Evolutionary conservation across 1,140 invertebrate genomes (phyloP).

Genomic region (Orchesella cincta): DNA sequence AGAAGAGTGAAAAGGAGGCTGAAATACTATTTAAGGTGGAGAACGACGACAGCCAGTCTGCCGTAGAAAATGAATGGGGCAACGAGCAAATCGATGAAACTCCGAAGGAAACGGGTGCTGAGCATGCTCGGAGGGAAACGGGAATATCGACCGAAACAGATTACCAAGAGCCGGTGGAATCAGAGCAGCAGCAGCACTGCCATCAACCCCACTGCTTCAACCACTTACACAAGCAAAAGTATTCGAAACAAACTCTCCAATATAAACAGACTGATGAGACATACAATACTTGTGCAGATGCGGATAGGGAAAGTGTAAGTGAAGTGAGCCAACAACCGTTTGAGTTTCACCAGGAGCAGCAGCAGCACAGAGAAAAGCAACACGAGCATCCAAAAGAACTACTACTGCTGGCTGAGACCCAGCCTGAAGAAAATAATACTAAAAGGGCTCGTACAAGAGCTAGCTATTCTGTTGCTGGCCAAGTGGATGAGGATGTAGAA

Average conservation of each 20-base stretch:
- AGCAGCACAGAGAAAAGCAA: background rate
- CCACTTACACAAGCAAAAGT: slow-evolving; percentile 6
- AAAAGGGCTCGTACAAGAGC: background rate
- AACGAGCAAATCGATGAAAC: slow-evolving; percentile 40
- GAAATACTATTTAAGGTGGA: slow-evolving; percentile 25
- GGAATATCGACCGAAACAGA: slow-evolving; percentile 48
- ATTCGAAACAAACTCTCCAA: background rate
- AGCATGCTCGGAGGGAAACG: slow-evolving; percentile 47
- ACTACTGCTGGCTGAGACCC: slow-evolving; percentile 7
- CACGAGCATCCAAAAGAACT: slow-evolving; percentile 6
- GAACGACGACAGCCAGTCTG: slow-evolving; percentile 28
- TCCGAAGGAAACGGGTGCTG: slow-evolving; percentile 28
- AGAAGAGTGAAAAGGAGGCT: background rate
- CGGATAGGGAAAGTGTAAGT: slow-evolving; percentile 9
- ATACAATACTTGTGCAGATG: background rate
- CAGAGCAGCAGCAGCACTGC: slow-evolving; percentile 18
- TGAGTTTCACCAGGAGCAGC: background rate
- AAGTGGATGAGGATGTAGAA: background rate
- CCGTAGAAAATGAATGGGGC: slow-evolving; percentile 33
- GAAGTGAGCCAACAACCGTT: slow-evolving; percentile 25
- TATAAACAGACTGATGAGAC: background rate
- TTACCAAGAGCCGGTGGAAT: slow-evolving; percentile 37
- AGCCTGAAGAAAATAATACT: background rate
- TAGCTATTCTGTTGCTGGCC: background rate
- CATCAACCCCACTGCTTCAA: slow-evolving; percentile 3